Evolutionary conservation across 2,797 vertebrate species (phyloP).

Genomic region (Melanotaenia pygmaea): DNA sequence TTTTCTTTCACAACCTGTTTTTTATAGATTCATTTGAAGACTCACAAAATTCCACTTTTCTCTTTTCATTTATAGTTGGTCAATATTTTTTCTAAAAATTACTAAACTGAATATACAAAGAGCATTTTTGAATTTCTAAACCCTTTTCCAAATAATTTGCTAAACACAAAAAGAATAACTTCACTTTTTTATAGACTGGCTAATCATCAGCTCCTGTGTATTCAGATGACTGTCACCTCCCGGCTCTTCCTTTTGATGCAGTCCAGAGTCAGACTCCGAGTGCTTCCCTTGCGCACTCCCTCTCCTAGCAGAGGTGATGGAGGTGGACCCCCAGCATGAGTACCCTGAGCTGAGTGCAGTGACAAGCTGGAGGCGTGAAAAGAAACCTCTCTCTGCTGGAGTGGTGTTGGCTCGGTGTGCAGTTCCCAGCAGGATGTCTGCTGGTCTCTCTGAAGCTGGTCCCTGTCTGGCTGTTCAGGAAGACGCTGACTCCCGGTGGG

Average conservation of each 20-base stretch:
- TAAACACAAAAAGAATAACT: constrained; percentile 25
- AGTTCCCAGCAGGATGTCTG: constrained; percentile 43
- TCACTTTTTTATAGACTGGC: not conserved
- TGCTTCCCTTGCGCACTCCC: constrained; percentile 73
- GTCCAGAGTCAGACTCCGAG: constrained; percentile 82
- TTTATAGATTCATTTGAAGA: not conserved
- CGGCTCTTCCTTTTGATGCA: constrained; percentile 87
- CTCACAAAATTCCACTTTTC: not conserved
- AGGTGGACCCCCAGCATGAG: constrained; percentile 29
- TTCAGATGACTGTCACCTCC: constrained; percentile 86
- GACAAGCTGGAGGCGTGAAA: constrained; percentile 60
- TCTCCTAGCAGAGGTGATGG: constrained; percentile 71
- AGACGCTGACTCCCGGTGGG: constrained; percentile 46
- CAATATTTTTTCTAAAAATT: not conserved
- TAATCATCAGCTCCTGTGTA: not conserved
- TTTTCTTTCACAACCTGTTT: constrained; percentile 1
- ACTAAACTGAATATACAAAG: not conserved
- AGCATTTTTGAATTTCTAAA: not conserved
- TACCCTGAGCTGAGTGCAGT: constrained; percentile 53
- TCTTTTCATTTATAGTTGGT: not conserved
- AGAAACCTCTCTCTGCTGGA: constrained; percentile 79
- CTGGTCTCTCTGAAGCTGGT: constrained; percentile 32
- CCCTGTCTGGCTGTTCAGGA: constrained; percentile 24
- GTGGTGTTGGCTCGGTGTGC: constrained; percentile 55
- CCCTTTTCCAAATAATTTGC: not conserved